Conservation (phyloP, 53 echinoderm and acorn worm genomes). For the Henricia sp. region DNA sequence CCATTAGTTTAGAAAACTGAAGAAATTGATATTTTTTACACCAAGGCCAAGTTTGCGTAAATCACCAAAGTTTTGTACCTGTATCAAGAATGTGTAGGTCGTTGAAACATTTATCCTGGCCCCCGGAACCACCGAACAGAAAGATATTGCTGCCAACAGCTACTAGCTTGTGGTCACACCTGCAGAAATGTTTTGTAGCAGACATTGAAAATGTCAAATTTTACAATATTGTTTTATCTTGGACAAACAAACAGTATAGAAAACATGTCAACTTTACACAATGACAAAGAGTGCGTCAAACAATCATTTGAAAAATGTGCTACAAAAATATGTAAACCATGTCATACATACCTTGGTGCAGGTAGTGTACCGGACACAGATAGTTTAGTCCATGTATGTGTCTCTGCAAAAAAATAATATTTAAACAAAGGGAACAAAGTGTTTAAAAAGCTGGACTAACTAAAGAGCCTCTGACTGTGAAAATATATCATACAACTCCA, state of each 20-base stretch:
- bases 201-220: neutral
- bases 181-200: neutral
- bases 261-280: neutral
- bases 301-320: neutral
- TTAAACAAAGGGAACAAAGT: neutral
- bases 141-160: slow-evolving; percentile 59
- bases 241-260: neutral
- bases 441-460: neutral
- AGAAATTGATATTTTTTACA: too few relatives aligned
- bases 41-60: too few relatives aligned
- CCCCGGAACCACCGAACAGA: slow-evolving; percentile 74
- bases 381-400: slow-evolving; percentile 70
- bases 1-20: too few relatives aligned
- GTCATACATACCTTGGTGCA: slow-evolving; percentile 66
- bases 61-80: too few relatives aligned
- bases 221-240: too few relatives aligned
- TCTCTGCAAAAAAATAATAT: slow-evolving; percentile 45
- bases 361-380: slow-evolving; percentile 61
- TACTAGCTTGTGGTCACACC: slow-evolving; percentile 64
- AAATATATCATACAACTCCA: too few relatives aligned
- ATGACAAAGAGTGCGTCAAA: neutral
- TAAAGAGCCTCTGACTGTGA: neutral
- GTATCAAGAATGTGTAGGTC: slow-evolving; percentile 68
- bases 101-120: slow-evolving; percentile 72
- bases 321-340: neutral